Conservation (phyloP, 30 jellyfish, hydroid and myxozoan genomes). For the Phacellophora camtschatica region DNA sequence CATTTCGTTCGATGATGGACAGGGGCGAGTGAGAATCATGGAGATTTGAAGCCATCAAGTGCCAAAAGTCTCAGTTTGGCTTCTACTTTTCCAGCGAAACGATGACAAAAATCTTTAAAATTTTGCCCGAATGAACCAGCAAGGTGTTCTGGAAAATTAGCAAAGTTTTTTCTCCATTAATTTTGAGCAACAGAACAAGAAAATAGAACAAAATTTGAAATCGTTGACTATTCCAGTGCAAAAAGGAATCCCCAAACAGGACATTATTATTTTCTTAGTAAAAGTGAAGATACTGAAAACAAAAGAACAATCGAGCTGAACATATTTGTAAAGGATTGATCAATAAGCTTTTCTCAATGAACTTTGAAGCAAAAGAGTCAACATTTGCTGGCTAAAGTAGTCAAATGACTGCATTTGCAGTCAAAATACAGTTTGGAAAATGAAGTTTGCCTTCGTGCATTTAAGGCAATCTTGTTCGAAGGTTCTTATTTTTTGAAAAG, state of each 20-base stretch:
- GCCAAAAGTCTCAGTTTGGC: slow-evolving; percentile 57
- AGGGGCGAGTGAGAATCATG: slow-evolving; percentile 45
- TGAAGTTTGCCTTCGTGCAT: background rate
- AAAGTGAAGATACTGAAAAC: slow-evolving; percentile 49
- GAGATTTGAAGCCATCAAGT: slow-evolving; percentile 33
- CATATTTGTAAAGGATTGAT: slow-evolving; percentile 60
- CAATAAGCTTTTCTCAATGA: slow-evolving; percentile 66
- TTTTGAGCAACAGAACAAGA: too few relatives aligned
- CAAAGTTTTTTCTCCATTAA: too few relatives aligned
- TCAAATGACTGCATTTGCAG: slow-evolving; percentile 14
- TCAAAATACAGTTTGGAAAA: background rate
- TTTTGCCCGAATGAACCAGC: background rate
- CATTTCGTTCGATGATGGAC: slow-evolving; percentile 72
- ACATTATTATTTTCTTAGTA: slow-evolving; percentile 18
- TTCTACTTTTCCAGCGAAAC: slow-evolving; percentile 22
- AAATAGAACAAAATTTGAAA: background rate
- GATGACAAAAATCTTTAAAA: background rate
- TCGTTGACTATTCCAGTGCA: slow-evolving; percentile 19
- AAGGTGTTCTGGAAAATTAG: too few relatives aligned
- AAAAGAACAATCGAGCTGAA: slow-evolving; percentile 34
- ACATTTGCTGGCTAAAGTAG: slow-evolving; percentile 72
- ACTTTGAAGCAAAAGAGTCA: slow-evolving; percentile 1
- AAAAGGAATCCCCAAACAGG: slow-evolving; percentile 58
- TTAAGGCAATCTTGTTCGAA: slow-evolving; percentile 14
- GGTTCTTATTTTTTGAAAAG: background rate